Conservation (phyloP, 2,888 invertebrate species). For the Sminthurides aquaticus region DNA sequence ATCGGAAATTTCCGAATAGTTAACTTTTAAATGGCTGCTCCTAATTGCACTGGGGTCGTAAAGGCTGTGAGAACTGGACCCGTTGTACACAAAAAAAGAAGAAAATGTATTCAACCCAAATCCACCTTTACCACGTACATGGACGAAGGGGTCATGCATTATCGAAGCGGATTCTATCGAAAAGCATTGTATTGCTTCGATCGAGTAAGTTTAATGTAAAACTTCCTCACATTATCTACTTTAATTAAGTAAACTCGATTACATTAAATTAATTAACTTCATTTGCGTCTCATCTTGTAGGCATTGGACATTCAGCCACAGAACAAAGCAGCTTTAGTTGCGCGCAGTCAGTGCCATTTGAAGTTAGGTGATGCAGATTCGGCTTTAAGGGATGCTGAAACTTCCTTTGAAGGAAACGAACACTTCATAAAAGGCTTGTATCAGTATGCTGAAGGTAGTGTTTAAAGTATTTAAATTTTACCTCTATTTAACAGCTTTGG, state of each 20-base stretch:
- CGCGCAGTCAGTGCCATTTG: conserved; percentile 80
- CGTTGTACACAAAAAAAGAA: background rate
- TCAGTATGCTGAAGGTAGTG: conserved; percentile 92
- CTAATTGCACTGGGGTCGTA: background rate
- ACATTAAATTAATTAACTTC: no score
- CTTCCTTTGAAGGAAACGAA: conserved; percentile 56
- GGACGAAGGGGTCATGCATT: conserved; percentile 69
- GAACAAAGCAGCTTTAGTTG: conserved; percentile 77
- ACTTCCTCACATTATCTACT: no score
- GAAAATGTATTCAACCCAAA: conserved; percentile 24
- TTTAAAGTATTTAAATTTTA: no score
- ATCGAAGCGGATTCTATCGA: conserved; percentile 65
- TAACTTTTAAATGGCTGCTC: background rate
- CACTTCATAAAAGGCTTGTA: conserved; percentile 48
- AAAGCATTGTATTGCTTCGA: conserved; percentile 64
- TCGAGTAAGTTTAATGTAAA: conserved; percentile 56
- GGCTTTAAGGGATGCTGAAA: conserved; percentile 76
- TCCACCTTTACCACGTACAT: conserved; percentile 41
- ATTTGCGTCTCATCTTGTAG: conserved; percentile 49
- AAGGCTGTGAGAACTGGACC: background rate
- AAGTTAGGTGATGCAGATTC: conserved; percentile 74
- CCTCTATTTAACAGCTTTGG: no score
- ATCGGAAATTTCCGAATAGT: background rate
- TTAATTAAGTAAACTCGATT: no score
- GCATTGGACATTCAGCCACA: conserved; percentile 77